Conservation (phyloP, 1,140 invertebrate species). For the Dendrolimus kikuchii region DNA sequence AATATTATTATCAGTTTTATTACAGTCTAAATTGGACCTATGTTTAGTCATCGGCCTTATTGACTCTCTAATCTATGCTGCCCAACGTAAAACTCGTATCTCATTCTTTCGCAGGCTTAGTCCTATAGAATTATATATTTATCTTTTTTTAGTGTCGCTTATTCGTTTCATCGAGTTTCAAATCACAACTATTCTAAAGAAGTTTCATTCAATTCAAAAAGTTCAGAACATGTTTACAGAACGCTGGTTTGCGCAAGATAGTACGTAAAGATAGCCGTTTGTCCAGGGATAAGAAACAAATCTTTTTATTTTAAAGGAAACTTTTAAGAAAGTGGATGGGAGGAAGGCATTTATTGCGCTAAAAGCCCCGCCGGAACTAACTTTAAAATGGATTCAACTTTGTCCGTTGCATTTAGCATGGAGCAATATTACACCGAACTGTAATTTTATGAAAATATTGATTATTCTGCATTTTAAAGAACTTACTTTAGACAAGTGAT, state of each 20-base stretch:
- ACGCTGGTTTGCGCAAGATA: neutral
- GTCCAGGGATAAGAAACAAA: conserved; percentile 55
- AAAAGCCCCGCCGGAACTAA: conserved; percentile 64
- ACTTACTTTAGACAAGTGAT: neutral
- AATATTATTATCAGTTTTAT: too few species aligned
- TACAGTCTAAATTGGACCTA: too few species aligned
- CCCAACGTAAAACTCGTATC: too few species aligned
- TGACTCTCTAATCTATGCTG: too few species aligned
- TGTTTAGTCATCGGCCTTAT: too few species aligned
- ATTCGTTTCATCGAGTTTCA: too few species aligned
- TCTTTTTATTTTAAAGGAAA: conserved; percentile 65
- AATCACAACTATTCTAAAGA: too few species aligned
- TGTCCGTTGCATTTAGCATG: conserved; percentile 58
- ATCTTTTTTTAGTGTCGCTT: too few species aligned
- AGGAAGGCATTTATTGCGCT: conserved; percentile 70
- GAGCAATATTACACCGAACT: conserved; percentile 33
- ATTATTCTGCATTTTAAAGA: conserved; percentile 1
- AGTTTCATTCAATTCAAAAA: too few species aligned
- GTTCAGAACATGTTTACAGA: too few species aligned
- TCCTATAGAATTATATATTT: too few species aligned
- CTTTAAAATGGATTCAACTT: conserved; percentile 71
- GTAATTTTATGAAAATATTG: conserved; percentile 12
- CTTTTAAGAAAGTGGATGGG: conserved; percentile 62
- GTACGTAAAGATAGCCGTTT: conserved; percentile 38
- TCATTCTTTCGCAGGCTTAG: too few species aligned